Percentiles rank a stretch among this genome's conserved stretches.
Conservation (phyloP, 2,797 vertebrate species). For the Sebastes taczanowskii region DNA sequence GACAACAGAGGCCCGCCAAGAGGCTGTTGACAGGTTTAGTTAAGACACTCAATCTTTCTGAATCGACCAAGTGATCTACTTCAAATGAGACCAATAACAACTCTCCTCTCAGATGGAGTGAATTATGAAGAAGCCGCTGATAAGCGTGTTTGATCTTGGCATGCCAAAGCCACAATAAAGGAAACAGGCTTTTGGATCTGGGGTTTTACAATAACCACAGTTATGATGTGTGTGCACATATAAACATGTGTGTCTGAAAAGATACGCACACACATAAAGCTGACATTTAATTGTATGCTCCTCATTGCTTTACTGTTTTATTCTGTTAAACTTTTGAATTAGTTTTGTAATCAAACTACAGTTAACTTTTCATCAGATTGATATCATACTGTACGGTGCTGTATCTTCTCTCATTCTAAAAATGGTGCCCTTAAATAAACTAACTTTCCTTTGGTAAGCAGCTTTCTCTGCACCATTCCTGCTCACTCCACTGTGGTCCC, state of each 20-base stretch:
- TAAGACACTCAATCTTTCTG: conserved; percentile 17
- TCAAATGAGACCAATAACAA: conserved; percentile 41
- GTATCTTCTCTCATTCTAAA: not conserved
- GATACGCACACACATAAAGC: not conserved
- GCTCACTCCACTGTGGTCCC: conserved; percentile 14
- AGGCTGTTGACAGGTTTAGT: conserved; percentile 26
- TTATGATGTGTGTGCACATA: conserved; percentile 30
- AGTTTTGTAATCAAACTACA: not conserved
- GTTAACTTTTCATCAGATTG: not conserved
- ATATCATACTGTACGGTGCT: not conserved
- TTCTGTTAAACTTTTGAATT: not conserved
- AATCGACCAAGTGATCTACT: conserved; percentile 34
- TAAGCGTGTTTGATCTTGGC: conserved; percentile 64
- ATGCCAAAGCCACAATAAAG: conserved; percentile 69
- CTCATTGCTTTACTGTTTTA: not conserved
- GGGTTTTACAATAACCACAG: conserved; percentile 42
- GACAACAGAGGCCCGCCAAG: conserved; percentile 31
- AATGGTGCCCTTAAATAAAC: not conserved
- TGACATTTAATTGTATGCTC: not conserved
- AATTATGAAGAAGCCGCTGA: conserved; percentile 60
- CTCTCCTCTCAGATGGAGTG: conserved; percentile 52
- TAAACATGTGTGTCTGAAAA: conserved; percentile 5
- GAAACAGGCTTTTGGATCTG: conserved; percentile 50
- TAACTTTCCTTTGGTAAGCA: not conserved
- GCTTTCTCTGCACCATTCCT: not conserved